Base-by-base conservation (phyloP, 2,113 vertebrate species). In the Oxyruncus cristatus region DNA sequence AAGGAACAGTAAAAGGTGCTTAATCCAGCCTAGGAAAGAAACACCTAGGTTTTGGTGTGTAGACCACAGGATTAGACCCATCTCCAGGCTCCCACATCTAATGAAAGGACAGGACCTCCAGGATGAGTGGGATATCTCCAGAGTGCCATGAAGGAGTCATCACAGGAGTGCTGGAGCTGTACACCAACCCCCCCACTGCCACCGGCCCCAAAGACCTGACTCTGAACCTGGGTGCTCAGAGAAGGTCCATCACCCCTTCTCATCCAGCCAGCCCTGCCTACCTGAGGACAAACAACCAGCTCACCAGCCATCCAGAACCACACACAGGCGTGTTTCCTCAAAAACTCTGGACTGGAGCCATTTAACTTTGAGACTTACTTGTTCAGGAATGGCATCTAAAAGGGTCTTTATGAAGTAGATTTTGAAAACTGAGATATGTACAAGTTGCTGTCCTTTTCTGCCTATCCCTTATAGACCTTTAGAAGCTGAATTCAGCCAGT, bases 151-250 rank as follows among this genome's bases (percentile, higher is more conserved):
- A 46, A 63, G 50, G 32, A 80, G 49, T 4, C 32, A 26, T 14
- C 27, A 22, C 11, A 23, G 70, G 21, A 39, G 19, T 27, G 18
- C 21, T 59, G 39, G 49, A 78, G 66, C 71, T 35, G 8, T 55
- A 37, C 24, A 30, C 24, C 2, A 1, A 15, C 2, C 49, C 13
- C 23, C 1, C 3, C 56, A 52, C 9, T 32, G 26, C 14, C 49
- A n/a, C 5, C 1, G 2, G 39, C 52, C 52, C 17, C 11, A 28
- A 68, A 49, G 49, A 50, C 10, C 49, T 50, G 76, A 28, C 16
- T 82, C 33, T 61, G 24, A 8, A 5, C 28, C 13, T 11, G 47
- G 0, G 0, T 0, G 0, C 50, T n/a, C 13, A 6, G 46, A 75
- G 72, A 41, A 56, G 50, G 18, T 67, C 7, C 19, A 14, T 2